Percentiles rank a stretch among this genome's conserved stretches.
phyloP scores from a whole-genome alignment of 2,113 vertebrate species.

The Acrocephalus arundinaceus region DNA sequence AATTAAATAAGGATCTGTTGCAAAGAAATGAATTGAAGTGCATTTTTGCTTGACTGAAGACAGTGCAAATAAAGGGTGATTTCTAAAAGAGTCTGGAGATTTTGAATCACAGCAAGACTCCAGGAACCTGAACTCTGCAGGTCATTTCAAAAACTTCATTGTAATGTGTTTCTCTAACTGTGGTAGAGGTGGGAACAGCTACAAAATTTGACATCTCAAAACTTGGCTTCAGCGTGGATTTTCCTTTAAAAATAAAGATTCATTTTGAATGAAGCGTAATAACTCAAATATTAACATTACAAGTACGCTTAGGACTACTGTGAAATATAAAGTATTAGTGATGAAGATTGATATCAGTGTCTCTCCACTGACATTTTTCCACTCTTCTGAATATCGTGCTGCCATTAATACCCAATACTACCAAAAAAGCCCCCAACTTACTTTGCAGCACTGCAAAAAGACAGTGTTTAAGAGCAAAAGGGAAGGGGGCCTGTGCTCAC shows the following conservation, averaged over 20 bases:
- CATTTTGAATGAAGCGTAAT: not conserved
- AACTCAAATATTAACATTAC: not conserved
- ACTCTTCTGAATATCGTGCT: not conserved
- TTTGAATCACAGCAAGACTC: not conserved
- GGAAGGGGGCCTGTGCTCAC: not conserved
- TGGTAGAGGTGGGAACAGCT: constrained; percentile 18
- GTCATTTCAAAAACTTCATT: not conserved
- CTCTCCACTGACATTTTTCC: not conserved
- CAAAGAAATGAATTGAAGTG: constrained; percentile 23
- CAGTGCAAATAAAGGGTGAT: constrained; percentile 25
- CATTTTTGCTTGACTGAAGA: not conserved
- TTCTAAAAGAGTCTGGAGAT: constrained; percentile 5
- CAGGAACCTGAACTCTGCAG: not conserved
- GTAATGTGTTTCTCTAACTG: constrained; percentile 15
- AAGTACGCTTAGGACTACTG: not conserved
- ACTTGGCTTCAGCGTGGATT: constrained; percentile 11
- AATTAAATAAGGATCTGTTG: constrained; percentile 22
- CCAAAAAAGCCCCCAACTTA: not conserved
- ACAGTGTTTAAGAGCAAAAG: not conserved
- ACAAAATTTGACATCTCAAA: constrained; percentile 23
- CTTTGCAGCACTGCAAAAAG: not conserved
- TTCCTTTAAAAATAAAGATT: constrained; percentile 43
- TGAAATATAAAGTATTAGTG: constrained; percentile 3
- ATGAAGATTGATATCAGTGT: not conserved
- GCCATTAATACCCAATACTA: not conserved